Evolutionary conservation across 2,888 invertebrate species (phyloP), one percentile per base, ranked within the genome.

Genomic region (Clitarchus hookeri): DNA sequence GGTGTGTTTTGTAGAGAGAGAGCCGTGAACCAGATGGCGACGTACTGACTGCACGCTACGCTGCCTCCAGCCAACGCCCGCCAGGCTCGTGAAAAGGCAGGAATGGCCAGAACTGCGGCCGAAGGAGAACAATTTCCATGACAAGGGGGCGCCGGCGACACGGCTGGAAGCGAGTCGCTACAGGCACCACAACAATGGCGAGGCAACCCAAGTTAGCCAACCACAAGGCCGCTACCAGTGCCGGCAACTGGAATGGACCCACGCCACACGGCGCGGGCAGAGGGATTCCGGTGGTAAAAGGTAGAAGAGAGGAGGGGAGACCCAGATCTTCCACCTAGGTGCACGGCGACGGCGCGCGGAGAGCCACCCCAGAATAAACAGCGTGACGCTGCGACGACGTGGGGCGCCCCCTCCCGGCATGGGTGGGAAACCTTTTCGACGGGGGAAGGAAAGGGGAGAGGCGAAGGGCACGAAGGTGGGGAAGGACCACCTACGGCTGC

Each of bases 311-410:
- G 3, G 48, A 16, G 48, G 16, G 12, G 48, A 48, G 12, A 16
- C 12, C 48, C 11, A 48, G 48, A 16, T 48, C 6, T 6, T 12
- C 48, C 48, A 48, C 48, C 65, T 19, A 65, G 65, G 65, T n/a
- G 23, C n/a, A 1, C 23, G 23, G 8, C n/a, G 53, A 12, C 53
- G 4, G 53, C 12, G 36, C 36, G 36, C 36, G 53, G 13, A 53
- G 53, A 19, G 13, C 53, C 53, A n/a, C n/a, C 65, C 19, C 65
- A 65, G 65, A n/a, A n/a, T n/a, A 65, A 65, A 65, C 65, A 65
- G 65, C 65, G n/a, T 65, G 65, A 65, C 65, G 65, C 65, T n/a
- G 65, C 65, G 65, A 65, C 65, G 65, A 65, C 65, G 19, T 65
- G 19, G 23, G n/a, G n/a, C 53, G 2, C 23, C 23, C 65, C 65